phyloP scores from a whole-genome alignment of 2,113 vertebrate genomes.

The Rhinolophus sinicus region DNA sequence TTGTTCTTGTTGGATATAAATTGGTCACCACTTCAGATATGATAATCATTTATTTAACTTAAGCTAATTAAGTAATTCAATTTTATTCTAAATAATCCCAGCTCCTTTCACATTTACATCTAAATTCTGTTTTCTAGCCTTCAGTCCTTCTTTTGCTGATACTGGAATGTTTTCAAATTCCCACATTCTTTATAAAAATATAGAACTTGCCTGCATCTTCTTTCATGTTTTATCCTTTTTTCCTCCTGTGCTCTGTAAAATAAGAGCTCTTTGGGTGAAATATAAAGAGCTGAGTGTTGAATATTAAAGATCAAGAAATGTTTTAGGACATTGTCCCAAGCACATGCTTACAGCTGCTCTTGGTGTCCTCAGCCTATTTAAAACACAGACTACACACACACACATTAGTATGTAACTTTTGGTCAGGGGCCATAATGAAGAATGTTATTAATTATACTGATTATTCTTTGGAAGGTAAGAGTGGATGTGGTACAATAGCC shows the following conservation, averaged over 20 bases:
- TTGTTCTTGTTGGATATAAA: background rate
- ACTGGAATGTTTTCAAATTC: conserved; percentile 8
- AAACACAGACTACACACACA: background rate
- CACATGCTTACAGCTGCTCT: background rate
- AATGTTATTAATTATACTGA: background rate
- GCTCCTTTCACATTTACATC: conserved; percentile 13
- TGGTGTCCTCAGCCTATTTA: background rate
- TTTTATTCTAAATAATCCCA: background rate
- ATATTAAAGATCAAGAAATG: background rate
- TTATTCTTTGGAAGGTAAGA: background rate
- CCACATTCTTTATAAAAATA: conserved; percentile 42
- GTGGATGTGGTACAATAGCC: background rate
- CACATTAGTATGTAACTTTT: background rate
- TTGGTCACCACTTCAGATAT: background rate
- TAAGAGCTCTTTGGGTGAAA: background rate
- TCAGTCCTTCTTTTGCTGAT: background rate
- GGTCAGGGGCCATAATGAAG: background rate
- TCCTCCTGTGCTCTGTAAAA: background rate
- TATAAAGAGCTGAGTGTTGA: background rate
- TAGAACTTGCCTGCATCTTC: background rate
- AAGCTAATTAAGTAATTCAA: background rate
- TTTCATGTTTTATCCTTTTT: background rate
- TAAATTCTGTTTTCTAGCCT: conserved; percentile 22
- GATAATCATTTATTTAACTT: conserved; percentile 20
- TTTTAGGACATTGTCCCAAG: background rate